Evolutionary conservation across 2,113 vertebrate species (phyloP).

Genomic region (Ctenodactylus gundi): DNA sequence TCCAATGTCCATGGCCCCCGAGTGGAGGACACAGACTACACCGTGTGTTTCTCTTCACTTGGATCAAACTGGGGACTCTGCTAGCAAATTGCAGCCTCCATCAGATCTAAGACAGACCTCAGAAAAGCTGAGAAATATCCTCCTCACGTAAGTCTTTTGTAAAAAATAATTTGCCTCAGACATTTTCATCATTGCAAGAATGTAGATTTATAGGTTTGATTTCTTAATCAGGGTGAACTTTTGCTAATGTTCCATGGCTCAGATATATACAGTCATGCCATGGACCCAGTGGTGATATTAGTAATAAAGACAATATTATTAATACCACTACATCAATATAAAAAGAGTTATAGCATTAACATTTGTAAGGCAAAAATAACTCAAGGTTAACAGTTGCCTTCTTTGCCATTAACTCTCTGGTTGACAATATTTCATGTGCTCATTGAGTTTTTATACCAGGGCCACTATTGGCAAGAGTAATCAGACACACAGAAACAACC

Average conservation of each 20-base stretch:
- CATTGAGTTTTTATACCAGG: constrained; percentile 68
- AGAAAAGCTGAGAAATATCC: background rate
- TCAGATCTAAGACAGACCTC: background rate
- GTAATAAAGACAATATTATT: constrained; percentile 76
- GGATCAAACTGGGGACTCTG: background rate
- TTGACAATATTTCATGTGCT: constrained; percentile 72
- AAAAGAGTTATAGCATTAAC: constrained; percentile 77
- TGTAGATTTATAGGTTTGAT: constrained; percentile 56
- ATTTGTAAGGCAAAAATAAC: constrained; percentile 63
- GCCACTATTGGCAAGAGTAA: constrained; percentile 76
- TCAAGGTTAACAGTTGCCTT: constrained; percentile 65
- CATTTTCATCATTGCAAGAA: constrained; percentile 57
- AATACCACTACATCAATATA: constrained; percentile 76
- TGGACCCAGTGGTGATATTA: constrained; percentile 68
- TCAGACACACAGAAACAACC: constrained; percentile 56
- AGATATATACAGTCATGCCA: constrained; percentile 45
- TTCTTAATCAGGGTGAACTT: constrained; percentile 76
- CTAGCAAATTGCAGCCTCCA: background rate
- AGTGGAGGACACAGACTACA: background rate
- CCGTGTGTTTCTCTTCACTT: background rate
- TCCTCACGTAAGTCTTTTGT: background rate
- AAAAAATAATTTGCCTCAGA: constrained; percentile 37
- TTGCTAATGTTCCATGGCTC: constrained; percentile 66
- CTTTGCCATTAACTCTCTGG: constrained; percentile 50
- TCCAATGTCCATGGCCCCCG: background rate